Evolutionary conservation across 2,113 vertebrate species (phyloP), one percentile per base, ranked within the genome.

Genomic region (Pterocles burchelli): DNA sequence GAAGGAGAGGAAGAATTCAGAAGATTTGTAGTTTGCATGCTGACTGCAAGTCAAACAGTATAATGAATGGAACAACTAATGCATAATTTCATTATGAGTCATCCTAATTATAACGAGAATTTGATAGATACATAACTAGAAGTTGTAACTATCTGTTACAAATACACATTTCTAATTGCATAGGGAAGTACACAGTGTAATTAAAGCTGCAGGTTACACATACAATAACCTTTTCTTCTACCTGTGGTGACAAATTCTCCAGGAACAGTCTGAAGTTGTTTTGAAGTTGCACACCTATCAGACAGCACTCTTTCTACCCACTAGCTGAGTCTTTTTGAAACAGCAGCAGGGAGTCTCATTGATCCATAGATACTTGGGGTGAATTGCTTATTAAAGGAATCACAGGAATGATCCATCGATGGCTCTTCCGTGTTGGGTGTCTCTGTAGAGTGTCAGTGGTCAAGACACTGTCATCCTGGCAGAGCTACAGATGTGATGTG

Each of bases 41-140:
- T 82, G 81, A 87, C 33, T 38, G 29, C 61, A 89, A 96, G 91
- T 85, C 81, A 93, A 96, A 89, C 28, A 45, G 63, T 88, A 85
- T 93, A 97, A 97, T 95, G 94, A 97, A 96, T 89, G 94, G 89
- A 97, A 83, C 3, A 41, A 95, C 66, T 93, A 96, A 94, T 84
- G 88, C 73, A 66, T 95, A 91, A 97, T 97, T 97, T 92, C 89
- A 89, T 96, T 97, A 84, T 98, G 96, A 98, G 75, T 98, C 97
- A 98, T 95, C 83, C 92, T 95, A 95, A 96, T 97, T 95, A 96
- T 90, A 97, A 97, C 24, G 41, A 96, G 89, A 97, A 96, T 96
- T 92, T 95, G 93, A 97, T 93, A 95, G 93, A 94, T 96, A 89
- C 54, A 28, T 94, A 97, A 97, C 85, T 84, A 96, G 91, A 73